These are phyloP conservation scores for Mycetomoellerius zeteki DNA, from an alignment of 1,140 invertebrate species.

Conservation along the genomic window DNA sequence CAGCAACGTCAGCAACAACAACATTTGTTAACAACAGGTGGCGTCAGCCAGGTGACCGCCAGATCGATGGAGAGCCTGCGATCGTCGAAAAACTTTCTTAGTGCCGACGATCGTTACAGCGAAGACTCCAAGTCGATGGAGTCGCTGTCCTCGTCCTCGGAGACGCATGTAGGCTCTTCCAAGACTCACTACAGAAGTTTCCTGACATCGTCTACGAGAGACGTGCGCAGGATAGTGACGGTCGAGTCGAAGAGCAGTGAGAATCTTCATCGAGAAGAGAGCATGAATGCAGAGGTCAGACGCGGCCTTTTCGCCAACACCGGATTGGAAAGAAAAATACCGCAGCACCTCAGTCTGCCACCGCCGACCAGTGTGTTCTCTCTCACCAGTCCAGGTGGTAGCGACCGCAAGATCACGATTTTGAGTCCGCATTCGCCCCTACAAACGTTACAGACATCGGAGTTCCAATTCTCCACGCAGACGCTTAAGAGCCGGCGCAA, in stretches of 20 bases:
- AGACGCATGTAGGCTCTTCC: constrained; percentile 86
- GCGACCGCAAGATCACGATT: constrained; percentile 90
- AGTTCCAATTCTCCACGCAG: constrained; percentile 88
- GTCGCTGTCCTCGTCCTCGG: constrained; percentile 82
- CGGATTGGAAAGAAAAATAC: constrained; percentile 88
- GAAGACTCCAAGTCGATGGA: constrained; percentile 85
- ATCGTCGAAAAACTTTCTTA: constrained; percentile 82
- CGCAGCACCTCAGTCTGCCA: constrained; percentile 91
- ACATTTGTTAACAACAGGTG: constrained; percentile 88
- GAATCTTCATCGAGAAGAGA: constrained; percentile 87
- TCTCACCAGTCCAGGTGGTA: constrained; percentile 86
- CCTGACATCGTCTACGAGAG: constrained; percentile 89
- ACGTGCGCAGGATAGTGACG: constrained; percentile 88
- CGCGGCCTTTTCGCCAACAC: constrained; percentile 89
- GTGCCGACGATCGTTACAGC: constrained; percentile 82
- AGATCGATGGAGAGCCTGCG: constrained; percentile 91
- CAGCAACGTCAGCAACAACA: constrained; percentile 81
- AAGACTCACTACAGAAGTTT: constrained; percentile 87
- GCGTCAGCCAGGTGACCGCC: constrained; percentile 88
- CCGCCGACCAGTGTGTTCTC: constrained; percentile 88
- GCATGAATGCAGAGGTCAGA: constrained; percentile 89
- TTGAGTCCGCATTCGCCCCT: constrained; percentile 92
- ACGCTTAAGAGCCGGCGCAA: constrained; percentile 89
- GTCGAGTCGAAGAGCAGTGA: constrained; percentile 88
- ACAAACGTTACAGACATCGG: constrained; percentile 87